phyloP scores from a whole-genome alignment of 2,113 vertebrate genomes.

The Chloropsis hardwickii region DNA sequence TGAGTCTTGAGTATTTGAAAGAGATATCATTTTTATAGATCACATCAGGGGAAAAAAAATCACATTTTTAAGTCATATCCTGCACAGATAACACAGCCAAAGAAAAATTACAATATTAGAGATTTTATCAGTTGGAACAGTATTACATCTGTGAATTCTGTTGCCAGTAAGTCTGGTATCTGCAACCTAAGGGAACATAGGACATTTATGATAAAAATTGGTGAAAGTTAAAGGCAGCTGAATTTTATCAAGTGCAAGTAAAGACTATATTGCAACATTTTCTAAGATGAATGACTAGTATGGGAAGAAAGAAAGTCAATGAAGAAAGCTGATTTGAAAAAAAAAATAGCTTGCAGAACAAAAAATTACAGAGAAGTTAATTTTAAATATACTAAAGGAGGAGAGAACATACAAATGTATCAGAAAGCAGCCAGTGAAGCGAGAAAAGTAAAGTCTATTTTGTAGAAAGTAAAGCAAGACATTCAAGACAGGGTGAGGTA shows the following conservation, averaged over 20 bases:
- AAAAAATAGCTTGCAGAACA: neutral
- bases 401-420: neutral
- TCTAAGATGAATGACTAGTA: neutral
- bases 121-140: conserved; percentile 4
- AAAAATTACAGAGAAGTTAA: neutral
- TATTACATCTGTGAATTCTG: conserved; percentile 5
- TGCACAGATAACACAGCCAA: conserved; percentile 18
- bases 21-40: conserved; percentile 36
- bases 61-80: conserved; percentile 4
- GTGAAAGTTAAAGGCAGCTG: neutral
- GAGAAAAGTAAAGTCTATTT: neutral
- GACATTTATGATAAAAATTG: neutral
- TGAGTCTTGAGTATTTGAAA: conserved; percentile 48
- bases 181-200: neutral
- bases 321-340: neutral
- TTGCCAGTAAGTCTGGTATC: neutral
- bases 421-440: neutral
- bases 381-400: neutral
- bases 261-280: neutral
- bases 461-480: neutral
- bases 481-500: neutral
- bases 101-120: conserved; percentile 35
- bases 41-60: neutral
- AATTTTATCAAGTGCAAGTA: neutral
- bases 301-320: neutral